These are phyloP conservation scores for Pygocentrus nattereri DNA, from an alignment of 2,797 vertebrate genomes.

Conservation along the genomic window DNA sequence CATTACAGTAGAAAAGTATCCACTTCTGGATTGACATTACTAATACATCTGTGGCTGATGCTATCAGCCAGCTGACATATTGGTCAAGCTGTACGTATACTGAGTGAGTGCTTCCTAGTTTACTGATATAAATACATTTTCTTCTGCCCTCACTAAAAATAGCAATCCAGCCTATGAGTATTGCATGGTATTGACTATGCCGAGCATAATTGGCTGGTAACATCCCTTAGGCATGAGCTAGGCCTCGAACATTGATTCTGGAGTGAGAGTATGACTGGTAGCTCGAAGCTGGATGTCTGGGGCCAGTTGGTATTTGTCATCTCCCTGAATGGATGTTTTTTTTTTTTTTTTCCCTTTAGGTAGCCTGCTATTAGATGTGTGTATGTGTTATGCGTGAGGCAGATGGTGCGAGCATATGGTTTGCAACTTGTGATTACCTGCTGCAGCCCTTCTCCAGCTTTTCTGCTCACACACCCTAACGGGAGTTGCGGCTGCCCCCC, in stretches of 20 bases:
- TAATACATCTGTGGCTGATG: not conserved
- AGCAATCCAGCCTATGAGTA: not conserved
- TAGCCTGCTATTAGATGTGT: slow-evolving; percentile 57
- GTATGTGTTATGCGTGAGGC: slow-evolving; percentile 64
- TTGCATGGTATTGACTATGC: not conserved
- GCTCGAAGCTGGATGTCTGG: slow-evolving; percentile 46
- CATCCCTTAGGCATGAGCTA: not conserved
- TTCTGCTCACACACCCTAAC: slow-evolving; percentile 55
- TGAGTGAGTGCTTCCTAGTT: not conserved
- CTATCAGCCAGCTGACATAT: not conserved
- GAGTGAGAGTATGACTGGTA: slow-evolving; percentile 2
- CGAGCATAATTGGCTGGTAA: not conserved
- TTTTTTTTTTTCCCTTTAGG: slow-evolving; percentile 37
- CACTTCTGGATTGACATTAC: not conserved
- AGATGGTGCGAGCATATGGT: slow-evolving; percentile 82
- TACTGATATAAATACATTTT: not conserved
- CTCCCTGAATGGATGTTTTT: slow-evolving; percentile 56
- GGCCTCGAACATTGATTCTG: not conserved
- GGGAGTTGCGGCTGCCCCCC: slow-evolving; percentile 55
- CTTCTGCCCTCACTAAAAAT: not conserved
- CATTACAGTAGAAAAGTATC: too few relatives aligned
- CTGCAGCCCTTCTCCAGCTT: slow-evolving; percentile 63
- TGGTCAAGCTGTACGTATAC: not conserved
- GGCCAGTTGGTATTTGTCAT: slow-evolving; percentile 59
- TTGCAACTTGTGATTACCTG: slow-evolving; percentile 72